Conservation (phyloP, 2,797 vertebrate genomes). For the Sebastes variabilis region DNA sequence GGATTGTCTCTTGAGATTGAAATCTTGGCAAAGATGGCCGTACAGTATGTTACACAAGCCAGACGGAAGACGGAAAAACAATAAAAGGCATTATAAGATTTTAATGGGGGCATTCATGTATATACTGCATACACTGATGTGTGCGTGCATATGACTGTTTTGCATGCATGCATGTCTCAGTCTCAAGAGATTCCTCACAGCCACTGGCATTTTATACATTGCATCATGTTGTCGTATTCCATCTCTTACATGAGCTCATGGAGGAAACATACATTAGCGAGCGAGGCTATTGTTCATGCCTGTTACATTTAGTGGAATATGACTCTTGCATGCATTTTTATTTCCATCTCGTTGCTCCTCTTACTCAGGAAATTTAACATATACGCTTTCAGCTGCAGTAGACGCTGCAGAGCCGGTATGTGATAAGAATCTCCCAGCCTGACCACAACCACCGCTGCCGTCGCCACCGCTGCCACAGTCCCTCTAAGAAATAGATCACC, state of each 20-base stretch:
- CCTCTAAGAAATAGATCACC: slow-evolving; percentile 67
- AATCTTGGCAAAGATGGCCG: slow-evolving; percentile 1
- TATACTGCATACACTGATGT: not conserved
- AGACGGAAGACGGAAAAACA: not conserved
- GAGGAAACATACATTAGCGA: not conserved
- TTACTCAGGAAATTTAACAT: slow-evolving; percentile 36
- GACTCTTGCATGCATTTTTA: slow-evolving; percentile 14
- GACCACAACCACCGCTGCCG: slow-evolving; percentile 61
- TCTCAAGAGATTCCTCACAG: slow-evolving; percentile 29
- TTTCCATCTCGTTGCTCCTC: slow-evolving; percentile 15
- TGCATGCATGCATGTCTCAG: slow-evolving; percentile 19
- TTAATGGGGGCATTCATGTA: not conserved
- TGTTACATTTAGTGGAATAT: slow-evolving; percentile 6
- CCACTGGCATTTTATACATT: slow-evolving; percentile 24
- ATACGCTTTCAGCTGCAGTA: slow-evolving; percentile 31
- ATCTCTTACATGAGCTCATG: slow-evolving; percentile 30
- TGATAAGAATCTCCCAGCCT: slow-evolving; percentile 58
- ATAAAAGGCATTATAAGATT: not conserved
- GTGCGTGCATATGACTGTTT: slow-evolving; percentile 13
- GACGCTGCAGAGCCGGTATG: slow-evolving; percentile 39
- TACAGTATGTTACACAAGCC: not conserved
- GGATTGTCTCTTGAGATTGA: slow-evolving; percentile 5
- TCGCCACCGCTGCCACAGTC: slow-evolving; percentile 57
- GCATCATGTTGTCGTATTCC: slow-evolving; percentile 26
- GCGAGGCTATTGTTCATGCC: not conserved